Conservation (phyloP, 1,140 invertebrate genomes). For the Ips nitidus region DNA sequence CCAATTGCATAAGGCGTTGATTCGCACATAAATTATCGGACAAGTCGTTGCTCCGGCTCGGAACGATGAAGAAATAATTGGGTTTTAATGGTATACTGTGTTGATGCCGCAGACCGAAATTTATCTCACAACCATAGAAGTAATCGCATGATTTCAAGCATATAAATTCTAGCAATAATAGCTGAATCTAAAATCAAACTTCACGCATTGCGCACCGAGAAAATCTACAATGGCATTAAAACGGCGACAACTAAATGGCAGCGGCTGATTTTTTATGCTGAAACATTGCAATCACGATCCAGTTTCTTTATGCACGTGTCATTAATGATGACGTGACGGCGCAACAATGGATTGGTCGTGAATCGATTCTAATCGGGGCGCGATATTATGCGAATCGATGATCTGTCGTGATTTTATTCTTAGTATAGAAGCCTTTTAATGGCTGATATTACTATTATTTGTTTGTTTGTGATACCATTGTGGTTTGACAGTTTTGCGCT, state of each 20-base stretch:
- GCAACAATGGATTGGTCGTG: conserved; percentile 1
- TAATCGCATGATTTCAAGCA: no score
- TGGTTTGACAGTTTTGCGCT: no score
- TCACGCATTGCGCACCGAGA: no score
- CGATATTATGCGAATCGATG: conserved; percentile 4
- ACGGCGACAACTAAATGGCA: no score
- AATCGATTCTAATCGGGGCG: not conserved
- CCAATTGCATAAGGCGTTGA: conserved; percentile 1
- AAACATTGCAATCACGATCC: not conserved
- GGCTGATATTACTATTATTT: no score
- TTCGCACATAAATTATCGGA: conserved; percentile 3
- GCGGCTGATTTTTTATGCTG: not conserved
- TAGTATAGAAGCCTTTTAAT: not conserved
- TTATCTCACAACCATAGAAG: no score
- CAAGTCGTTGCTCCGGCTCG: not conserved
- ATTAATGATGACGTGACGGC: conserved; percentile 3
- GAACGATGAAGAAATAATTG: conserved; percentile 3
- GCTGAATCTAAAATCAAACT: no score
- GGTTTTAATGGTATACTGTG: not conserved
- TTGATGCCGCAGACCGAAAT: no score
- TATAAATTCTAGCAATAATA: no score
- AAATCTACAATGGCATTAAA: no score
- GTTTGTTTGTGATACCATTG: no score
- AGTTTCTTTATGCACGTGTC: conserved; percentile 1
- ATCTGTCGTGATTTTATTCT: not conserved